Conservation (phyloP, 1,140 invertebrate species). For the Hirudo medicinalis region DNA sequence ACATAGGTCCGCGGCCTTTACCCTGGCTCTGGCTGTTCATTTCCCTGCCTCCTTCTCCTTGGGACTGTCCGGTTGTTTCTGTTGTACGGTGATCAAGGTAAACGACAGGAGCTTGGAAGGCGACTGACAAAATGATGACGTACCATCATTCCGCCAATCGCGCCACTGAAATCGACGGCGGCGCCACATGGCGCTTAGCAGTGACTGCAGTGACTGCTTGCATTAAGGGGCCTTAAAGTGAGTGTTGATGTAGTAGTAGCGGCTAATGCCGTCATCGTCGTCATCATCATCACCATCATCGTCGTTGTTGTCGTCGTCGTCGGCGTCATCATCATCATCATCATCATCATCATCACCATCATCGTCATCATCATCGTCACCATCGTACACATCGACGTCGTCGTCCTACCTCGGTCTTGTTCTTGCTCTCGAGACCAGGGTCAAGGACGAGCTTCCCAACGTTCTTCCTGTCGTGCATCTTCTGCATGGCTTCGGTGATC, state of each 20-base stretch:
- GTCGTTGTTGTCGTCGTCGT: no score
- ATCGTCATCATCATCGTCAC: no score
- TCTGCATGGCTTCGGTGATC: slow-evolving; percentile 76
- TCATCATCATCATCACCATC: no score
- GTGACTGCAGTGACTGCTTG: not conserved
- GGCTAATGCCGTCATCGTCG: no score
- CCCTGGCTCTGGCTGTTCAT: not conserved
- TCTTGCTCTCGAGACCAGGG: slow-evolving; percentile 41
- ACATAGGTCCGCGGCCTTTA: no score
- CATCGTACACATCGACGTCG: no score
- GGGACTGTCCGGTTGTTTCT: slow-evolving; percentile 3
- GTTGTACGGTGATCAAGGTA: not conserved
- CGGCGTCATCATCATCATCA: no score
- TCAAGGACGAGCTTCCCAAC: slow-evolving; percentile 74
- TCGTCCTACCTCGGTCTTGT: not conserved
- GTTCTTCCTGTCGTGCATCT: slow-evolving; percentile 79
- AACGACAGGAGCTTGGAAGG: not conserved
- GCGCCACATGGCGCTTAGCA: not conserved
- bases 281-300: no score
- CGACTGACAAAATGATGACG: not conserved
- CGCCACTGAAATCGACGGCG: not conserved
- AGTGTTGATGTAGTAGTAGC: not conserved
- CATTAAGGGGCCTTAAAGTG: no score
- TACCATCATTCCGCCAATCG: slow-evolving; percentile 4
- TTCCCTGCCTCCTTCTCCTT: slow-evolving; percentile 1